These are phyloP conservation scores for Apantesis nais DNA, from an alignment of 2,888 invertebrate genomes.

Conservation along the genomic window DNA sequence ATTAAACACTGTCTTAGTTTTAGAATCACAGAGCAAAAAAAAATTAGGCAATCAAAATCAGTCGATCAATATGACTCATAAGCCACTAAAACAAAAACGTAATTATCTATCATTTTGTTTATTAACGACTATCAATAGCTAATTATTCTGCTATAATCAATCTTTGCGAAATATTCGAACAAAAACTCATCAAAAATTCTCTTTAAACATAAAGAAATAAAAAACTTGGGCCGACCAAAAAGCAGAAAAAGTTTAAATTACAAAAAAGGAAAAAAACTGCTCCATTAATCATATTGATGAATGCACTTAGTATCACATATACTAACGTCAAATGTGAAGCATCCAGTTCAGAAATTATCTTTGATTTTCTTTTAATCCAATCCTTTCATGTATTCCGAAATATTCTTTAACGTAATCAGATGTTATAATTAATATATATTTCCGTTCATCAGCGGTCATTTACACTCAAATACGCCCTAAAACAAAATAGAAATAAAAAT, in stretches of 20 bases:
- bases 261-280: conserved; percentile 59
- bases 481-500: background rate
- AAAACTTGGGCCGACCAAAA: conserved; percentile 56
- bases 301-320: conserved; percentile 69
- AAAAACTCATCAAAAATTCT: conserved; percentile 65
- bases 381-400: conserved; percentile 56
- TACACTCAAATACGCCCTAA: background rate
- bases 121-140: conserved; percentile 55
- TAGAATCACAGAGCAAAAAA: conserved; percentile 51
- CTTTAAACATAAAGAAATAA: conserved; percentile 56
- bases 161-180: conserved; percentile 65
- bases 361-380: conserved; percentile 59
- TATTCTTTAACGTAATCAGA: conserved; percentile 42
- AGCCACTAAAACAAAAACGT: conserved; percentile 34
- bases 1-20: conserved; percentile 61
- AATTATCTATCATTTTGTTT: conserved; percentile 39
- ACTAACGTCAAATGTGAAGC: conserved; percentile 56
- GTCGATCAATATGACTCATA: conserved; percentile 43
- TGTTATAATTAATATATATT: background rate
- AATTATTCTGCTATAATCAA: conserved; percentile 62
- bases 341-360: conserved; percentile 53
- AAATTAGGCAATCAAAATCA: conserved; percentile 39
- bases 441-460: background rate
- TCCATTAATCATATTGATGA: conserved; percentile 80
- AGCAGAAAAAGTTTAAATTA: conserved; percentile 63